These are phyloP conservation scores for Cosmopolites sordidus DNA, from an alignment of 2,888 invertebrate species.

Conservation along the genomic window DNA sequence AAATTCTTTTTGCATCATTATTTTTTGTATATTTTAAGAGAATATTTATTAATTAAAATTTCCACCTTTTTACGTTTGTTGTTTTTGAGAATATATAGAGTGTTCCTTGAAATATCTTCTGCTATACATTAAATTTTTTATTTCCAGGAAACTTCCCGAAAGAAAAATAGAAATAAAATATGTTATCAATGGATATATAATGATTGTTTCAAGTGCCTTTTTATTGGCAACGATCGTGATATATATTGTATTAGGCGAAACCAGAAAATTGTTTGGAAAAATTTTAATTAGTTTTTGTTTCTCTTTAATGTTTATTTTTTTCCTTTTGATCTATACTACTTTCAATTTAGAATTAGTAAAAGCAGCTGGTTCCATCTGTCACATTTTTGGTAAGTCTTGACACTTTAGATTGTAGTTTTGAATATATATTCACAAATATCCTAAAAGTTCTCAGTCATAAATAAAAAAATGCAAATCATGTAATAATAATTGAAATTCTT, in stretches of 20 bases:
- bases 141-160: conserved; percentile 11
- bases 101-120: too few relatives aligned
- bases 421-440: too few relatives aligned
- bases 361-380: conserved; percentile 7
- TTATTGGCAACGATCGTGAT: conserved; percentile 29
- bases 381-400: conserved; percentile 10
- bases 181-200: conserved; percentile 30
- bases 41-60: too few relatives aligned
- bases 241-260: conserved; percentile 32
- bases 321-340: conserved; percentile 28
- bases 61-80: too few relatives aligned
- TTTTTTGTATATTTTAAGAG: too few relatives aligned
- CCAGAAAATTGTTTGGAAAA: conserved; percentile 35
- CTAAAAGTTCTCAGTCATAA: too few relatives aligned
- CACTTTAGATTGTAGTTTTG: too few relatives aligned
- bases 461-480: too few relatives aligned
- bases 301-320: conserved; percentile 26
- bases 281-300: conserved; percentile 34
- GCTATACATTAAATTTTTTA: too few relatives aligned
- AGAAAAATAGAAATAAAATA: conserved; percentile 26
- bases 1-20: too few relatives aligned
- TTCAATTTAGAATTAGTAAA: conserved; percentile 17
- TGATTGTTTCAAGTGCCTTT: conserved; percentile 33
- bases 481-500: too few relatives aligned
- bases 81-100: too few relatives aligned